Conservation (phyloP, 2,113 vertebrate species). For the human region GRCh38 chr4:171286001-171286500, state of each 20-base stretch:
- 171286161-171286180: background rate
- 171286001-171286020: background rate
- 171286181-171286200: background rate
- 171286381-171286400: background rate
- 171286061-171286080: background rate
- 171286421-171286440: background rate
- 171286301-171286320: background rate
- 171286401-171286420: background rate
- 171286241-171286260: background rate
- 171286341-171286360: background rate
- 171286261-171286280: background rate
- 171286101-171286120: background rate
- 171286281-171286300: no score
- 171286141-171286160: background rate
- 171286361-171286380: background rate
- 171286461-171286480: background rate
- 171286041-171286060: background rate
- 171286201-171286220: background rate
- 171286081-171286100: background rate
- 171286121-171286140: background rate
- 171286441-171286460: background rate
- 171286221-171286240: background rate
- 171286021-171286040: rapidly evolving
- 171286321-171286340: background rate
- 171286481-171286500: background rate